These are phyloP conservation scores for Struthidea cinerea DNA, from an alignment of 2,113 vertebrate species.

Conservation along the genomic window DNA sequence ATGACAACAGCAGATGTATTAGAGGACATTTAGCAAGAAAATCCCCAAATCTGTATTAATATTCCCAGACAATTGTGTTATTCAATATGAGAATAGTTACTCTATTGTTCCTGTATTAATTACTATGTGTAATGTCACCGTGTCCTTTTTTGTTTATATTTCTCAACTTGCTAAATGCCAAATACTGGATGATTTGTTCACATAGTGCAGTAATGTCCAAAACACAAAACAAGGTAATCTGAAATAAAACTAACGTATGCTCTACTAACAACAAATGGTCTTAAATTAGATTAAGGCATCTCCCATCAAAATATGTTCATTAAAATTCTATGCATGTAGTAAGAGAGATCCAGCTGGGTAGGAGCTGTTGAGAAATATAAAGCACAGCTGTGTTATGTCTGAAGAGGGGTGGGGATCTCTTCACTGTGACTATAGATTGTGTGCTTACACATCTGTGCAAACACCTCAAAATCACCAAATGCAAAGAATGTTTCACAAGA, in stretches of 20 bases:
- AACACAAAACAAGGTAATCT: not conserved
- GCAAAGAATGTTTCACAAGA: not conserved
- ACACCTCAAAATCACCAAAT: not conserved
- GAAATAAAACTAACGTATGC: not conserved
- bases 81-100: not conserved
- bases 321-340: not conserved
- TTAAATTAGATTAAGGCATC: not conserved
- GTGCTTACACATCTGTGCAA: not conserved
- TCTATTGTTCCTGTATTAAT: not conserved
- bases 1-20: not conserved
- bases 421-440: not conserved
- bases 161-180: slow-evolving; percentile 31
- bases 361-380: slow-evolving; percentile 53
- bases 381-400: not conserved
- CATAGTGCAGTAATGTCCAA: not conserved
- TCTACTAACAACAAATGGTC: not conserved
- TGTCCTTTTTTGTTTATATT: not conserved
- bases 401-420: not conserved
- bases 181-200: not conserved
- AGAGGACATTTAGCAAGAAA: not conserved
- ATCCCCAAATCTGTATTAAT: not conserved
- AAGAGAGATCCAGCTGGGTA: not conserved
- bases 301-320: not conserved
- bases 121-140: not conserved
- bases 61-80: not conserved